A percentile compares a stretch with the other conserved stretches of the same genome.
Conservation (phyloP, 2,113 vertebrate genomes). For the Heliornis fulica region DNA sequence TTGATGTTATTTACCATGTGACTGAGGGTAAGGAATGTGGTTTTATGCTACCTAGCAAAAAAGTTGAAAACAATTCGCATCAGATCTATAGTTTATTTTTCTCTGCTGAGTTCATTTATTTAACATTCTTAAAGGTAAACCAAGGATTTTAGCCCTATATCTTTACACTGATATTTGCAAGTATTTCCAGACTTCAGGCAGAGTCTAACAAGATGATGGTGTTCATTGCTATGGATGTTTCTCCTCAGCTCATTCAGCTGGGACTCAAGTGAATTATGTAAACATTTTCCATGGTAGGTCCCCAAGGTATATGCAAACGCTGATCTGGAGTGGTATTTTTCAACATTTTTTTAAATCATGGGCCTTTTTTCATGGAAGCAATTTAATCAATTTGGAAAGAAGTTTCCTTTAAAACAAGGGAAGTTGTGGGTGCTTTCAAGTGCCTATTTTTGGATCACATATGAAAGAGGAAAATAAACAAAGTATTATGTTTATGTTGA, state of each 20-base stretch:
- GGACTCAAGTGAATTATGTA: neutral
- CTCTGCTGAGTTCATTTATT: neutral
- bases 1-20: neutral
- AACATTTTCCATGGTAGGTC: constrained; percentile 2
- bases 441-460: constrained; percentile 4
- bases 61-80: neutral
- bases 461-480: constrained; percentile 37
- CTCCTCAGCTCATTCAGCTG: neutral
- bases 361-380: neutral
- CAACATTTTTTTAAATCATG: neutral
- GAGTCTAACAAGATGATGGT: neutral
- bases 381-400: constrained; percentile 20
- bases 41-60: neutral
- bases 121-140: neutral
- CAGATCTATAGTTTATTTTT: neutral
- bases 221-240: constrained; percentile 20
- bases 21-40: neutral
- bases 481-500: neutral
- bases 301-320: neutral
- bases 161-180: neutral
- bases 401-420: constrained; percentile 11
- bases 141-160: neutral
- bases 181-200: neutral
- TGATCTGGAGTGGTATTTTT: neutral
- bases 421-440: constrained; percentile 7